Conservation (phyloP, 2,888 invertebrate genomes). For the Hipparchia semele region DNA sequence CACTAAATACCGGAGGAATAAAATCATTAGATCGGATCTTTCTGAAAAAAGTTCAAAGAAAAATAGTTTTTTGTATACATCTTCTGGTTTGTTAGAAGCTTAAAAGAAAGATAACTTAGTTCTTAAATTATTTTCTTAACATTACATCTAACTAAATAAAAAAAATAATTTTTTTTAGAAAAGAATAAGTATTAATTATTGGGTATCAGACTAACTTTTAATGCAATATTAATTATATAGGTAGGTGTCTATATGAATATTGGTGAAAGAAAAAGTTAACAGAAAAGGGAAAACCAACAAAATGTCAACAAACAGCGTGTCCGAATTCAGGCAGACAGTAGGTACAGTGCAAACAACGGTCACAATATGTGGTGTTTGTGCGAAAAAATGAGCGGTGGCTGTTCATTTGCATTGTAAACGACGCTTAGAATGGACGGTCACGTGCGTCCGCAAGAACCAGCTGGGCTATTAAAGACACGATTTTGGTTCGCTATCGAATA, state of each 20-base stretch:
- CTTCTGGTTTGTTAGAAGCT: no score
- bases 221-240: neutral
- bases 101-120: no score
- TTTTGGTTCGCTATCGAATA: neutral
- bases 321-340: conserved; percentile 42
- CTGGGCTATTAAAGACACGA: conserved; percentile 48
- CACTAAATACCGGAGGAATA: conserved; percentile 2
- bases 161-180: neutral
- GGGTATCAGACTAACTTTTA: neutral
- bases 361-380: conserved; percentile 70
- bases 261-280: conserved; percentile 23
- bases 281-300: conserved; percentile 24
- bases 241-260: neutral
- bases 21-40: neutral
- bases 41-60: neutral
- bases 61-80: neutral
- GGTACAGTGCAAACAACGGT: conserved; percentile 47
- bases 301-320: conserved; percentile 38
- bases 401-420: conserved; percentile 81
- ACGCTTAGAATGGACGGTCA: conserved; percentile 80
- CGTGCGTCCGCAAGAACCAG: conserved; percentile 69
- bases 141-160: no score
- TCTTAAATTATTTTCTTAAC: no score
- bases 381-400: conserved; percentile 71
- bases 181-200: neutral